Percentiles rank a stretch among this genome's conserved stretches.
Evolutionary conservation across 2,797 vertebrate genomes (phyloP).

Genomic region (Enteromius radiatus): DNA sequence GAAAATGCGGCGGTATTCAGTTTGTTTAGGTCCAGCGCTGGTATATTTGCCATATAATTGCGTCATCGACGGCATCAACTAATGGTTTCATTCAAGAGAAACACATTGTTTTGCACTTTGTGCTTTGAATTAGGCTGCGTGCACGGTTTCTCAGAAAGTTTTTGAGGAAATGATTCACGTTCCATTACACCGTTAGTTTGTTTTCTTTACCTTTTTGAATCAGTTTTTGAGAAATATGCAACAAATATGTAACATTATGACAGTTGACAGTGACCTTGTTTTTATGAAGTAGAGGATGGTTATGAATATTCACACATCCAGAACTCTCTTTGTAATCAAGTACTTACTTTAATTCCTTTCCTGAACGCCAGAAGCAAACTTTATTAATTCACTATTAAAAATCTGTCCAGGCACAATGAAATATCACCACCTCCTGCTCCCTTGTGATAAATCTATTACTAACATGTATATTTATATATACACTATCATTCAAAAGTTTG

Average conservation of each 20-base stretch:
- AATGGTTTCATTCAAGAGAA: slow-evolving; percentile 19
- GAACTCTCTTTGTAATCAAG: neutral
- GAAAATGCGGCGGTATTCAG: slow-evolving; percentile 3
- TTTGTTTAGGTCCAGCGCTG: slow-evolving; percentile 35
- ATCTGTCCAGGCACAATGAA: neutral
- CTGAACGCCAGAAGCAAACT: neutral
- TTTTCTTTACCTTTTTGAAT: slow-evolving; percentile 16
- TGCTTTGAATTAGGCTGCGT: neutral
- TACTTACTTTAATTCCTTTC: neutral
- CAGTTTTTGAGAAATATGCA: neutral
- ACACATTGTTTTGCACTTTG: neutral
- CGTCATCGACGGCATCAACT: slow-evolving; percentile 9
- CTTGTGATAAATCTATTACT: neutral
- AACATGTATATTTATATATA: neutral
- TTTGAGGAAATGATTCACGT: slow-evolving; percentile 2
- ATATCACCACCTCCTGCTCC: neutral
- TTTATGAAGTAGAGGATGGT: slow-evolving; percentile 8
- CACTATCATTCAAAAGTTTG: neutral
- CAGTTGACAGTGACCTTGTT: too few relatives aligned
- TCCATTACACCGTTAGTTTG: neutral
- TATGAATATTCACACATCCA: neutral
- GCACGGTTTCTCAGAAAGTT: slow-evolving; percentile 21
- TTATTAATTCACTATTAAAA: neutral
- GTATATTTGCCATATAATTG: slow-evolving; percentile 30
- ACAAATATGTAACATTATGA: neutral